Conservation (phyloP, 1,140 invertebrate genomes). For the Danaus plexippus region DNA sequence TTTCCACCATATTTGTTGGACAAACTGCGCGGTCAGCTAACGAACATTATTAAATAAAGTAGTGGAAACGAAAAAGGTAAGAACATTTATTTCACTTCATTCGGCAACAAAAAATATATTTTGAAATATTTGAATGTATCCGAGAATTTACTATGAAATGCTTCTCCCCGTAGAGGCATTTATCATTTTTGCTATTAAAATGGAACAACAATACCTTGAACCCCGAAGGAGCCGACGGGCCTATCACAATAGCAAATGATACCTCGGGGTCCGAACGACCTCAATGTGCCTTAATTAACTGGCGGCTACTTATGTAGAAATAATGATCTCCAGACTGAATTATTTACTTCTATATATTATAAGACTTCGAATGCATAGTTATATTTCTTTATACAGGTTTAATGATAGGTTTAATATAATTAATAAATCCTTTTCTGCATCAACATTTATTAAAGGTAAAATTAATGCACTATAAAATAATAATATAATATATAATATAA, state of each 20-base stretch:
- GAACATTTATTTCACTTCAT: conserved; percentile 15
- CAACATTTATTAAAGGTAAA: too few relatives aligned
- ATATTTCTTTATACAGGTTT: conserved; percentile 29
- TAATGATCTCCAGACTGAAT: conserved; percentile 31
- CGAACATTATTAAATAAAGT: conserved; percentile 22
- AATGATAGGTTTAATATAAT: too few relatives aligned
- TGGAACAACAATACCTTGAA: conserved; percentile 54
- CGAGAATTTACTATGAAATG: conserved; percentile 36
- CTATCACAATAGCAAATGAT: conserved; percentile 67
- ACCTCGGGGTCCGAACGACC: conserved; percentile 47
- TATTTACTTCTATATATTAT: conserved; percentile 27
- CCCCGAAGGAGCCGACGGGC: conserved; percentile 58
- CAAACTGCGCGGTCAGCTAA: conserved; percentile 23
- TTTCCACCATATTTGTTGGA: conserved; percentile 41
- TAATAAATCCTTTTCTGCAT: too few relatives aligned
- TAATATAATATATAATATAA: too few relatives aligned
- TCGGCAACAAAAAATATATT: conserved; percentile 17
- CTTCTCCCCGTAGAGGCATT: conserved; percentile 53
- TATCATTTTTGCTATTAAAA: conserved; percentile 70
- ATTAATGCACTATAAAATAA: too few relatives aligned
- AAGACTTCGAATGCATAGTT: conserved; percentile 4
- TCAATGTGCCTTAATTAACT: conserved; percentile 66
- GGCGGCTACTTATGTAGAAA: conserved; percentile 35
- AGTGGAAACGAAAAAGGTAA: conserved; percentile 16
- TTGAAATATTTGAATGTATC: conserved; percentile 3